Percentiles rank a stretch among this genome's conserved stretches.
These are phyloP conservation scores for Channa striata DNA, from an alignment of 2,797 vertebrate species.

Conservation along the genomic window DNA sequence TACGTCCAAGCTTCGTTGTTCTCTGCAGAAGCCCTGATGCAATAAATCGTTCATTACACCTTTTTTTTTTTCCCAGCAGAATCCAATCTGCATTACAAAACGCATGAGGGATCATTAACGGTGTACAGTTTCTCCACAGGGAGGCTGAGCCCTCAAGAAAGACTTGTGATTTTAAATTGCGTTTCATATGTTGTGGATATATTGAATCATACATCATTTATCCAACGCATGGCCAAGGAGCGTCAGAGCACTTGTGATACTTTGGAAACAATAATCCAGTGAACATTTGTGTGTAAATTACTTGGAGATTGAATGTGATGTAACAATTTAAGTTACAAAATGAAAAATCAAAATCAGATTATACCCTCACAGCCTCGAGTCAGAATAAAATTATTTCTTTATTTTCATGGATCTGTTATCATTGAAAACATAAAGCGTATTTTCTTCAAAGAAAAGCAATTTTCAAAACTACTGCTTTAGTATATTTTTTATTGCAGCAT, in stretches of 20 bases:
- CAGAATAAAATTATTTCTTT: conserved; percentile 3
- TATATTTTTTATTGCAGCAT: conserved; percentile 5
- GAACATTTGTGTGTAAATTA: not conserved
- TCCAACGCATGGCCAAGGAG: not conserved
- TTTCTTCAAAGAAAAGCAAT: conserved; percentile 4
- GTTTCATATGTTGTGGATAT: conserved; percentile 1
- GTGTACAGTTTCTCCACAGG: not conserved
- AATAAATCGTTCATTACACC: not conserved
- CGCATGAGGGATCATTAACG: not conserved
- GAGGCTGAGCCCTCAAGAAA: conserved; percentile 4
- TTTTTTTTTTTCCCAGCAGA: not conserved
- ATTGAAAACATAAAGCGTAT: conserved; percentile 18
- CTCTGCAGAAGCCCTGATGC: not conserved
- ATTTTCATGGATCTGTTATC: conserved; percentile 12
- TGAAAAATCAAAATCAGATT: conserved; percentile 15
- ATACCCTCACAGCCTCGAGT: conserved; percentile 2
- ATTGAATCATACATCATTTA: conserved; percentile 11
- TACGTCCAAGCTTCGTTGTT: not conserved
- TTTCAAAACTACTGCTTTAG: conserved; percentile 19
- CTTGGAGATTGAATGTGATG: not conserved
- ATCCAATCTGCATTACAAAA: not conserved
- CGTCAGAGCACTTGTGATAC: not conserved
- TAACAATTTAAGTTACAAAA: conserved; percentile 11
- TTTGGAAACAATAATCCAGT: not conserved
- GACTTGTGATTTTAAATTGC: conserved; percentile 19